Evolutionary conservation across 2,113 vertebrate genomes (phyloP), one percentile per base, ranked within the genome.

Genomic region (Poeciliopsis occidentalis): DNA sequence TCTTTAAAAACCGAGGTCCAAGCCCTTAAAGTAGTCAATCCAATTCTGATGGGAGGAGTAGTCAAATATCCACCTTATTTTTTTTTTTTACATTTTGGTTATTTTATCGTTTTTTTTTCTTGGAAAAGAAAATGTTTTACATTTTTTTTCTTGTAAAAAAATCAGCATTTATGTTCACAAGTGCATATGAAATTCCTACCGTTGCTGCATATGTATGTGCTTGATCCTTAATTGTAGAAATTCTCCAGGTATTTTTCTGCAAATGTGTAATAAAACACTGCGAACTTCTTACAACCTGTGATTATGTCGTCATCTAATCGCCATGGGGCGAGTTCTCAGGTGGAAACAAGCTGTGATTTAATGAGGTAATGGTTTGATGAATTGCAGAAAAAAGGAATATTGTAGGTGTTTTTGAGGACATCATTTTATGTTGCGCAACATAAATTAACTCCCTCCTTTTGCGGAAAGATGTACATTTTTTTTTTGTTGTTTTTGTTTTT

Each of bases 331-430:
- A 34, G 30, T 64, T 63, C 73, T 88, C 84, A 78, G 66, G 83
- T 91, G 76, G 76, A 88, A 90, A 89, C 88, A 88, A 75, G 84
- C 65, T 73, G 67, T 82, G 82, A 85, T 85, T 89, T 84, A 67
- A 73, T 85, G 71, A 82, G 69, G 39, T 83, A 66, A 34, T 68
- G 74, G 62, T 12, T 70, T 34, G 57, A 73, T 34, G 60, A 60
- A 71, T 78, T 60, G 26, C 44, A 67, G 7, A 4, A 27, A 29
- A 34, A 11, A n/a, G 65, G 26, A 63, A 64, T 54, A 27, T 51
- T 75, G 51, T 68, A 62, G 62, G 30, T 39, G 47, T 22, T 47
- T 26, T 57, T 67, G 66, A 78, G 67, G 72, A 73, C 22, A 84
- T 37, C 7, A 13, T 30, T 19, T 1, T 67, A 3, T 39, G 44